Evolutionary conservation across 37 sponge, comb jelly and placozoan species (phyloP).

Genomic region (Halichondria panicea): DNA sequence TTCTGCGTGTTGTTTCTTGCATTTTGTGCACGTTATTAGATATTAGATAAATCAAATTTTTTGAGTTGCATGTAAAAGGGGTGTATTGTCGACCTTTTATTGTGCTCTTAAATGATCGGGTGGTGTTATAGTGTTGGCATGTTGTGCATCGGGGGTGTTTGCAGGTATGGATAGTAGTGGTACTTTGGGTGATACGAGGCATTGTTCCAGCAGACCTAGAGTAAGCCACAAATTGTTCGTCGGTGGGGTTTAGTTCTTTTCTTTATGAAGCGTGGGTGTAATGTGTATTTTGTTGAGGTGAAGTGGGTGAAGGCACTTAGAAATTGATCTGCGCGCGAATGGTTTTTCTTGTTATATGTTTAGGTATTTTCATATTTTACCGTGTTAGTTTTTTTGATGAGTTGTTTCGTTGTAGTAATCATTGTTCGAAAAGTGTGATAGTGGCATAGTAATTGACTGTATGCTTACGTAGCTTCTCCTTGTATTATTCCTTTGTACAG

Average conservation of each 20-base stretch:
- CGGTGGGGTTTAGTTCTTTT: neutral
- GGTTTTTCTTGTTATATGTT: neutral
- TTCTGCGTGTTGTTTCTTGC: conserved; percentile 33
- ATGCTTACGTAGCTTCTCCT: conserved; percentile 31
- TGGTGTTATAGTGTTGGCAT: conserved; percentile 7
- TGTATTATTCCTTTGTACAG: neutral
- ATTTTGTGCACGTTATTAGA: conserved; percentile 34
- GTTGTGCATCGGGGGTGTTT: conserved; percentile 18
- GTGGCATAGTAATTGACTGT: neutral
- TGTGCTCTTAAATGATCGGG: neutral
- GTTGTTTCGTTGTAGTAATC: neutral
- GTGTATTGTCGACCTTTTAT: neutral
- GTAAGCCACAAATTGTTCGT: neutral
- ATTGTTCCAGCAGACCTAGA: neutral
- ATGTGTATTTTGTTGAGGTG: neutral
- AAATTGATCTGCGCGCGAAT: conserved; percentile 1
- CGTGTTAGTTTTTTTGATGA: neutral
- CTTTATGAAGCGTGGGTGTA: conserved; percentile 15
- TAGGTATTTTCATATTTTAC: neutral
- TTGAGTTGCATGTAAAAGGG: conserved; percentile 12
- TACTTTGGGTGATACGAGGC: neutral
- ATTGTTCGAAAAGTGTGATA: neutral
- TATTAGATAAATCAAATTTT: conserved; percentile 21
- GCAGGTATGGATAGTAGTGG: neutral
- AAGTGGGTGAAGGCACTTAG: conserved; percentile 25